phyloP scores from a whole-genome alignment of 1,140 invertebrate species.

The Mylabris phalerata region DNA sequence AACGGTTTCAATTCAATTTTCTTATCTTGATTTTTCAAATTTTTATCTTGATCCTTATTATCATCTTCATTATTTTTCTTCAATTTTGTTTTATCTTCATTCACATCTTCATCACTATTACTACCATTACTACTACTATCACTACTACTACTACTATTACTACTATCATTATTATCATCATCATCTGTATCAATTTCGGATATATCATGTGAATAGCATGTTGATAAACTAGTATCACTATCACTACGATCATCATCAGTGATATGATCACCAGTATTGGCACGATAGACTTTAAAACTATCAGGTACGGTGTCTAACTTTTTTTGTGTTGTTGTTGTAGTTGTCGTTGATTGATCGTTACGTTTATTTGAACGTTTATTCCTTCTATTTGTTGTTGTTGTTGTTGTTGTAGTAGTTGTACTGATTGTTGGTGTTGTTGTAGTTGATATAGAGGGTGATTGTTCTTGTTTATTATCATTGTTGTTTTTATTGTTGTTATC shows the following conservation, averaged over 20 bases:
- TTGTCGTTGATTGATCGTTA: slow-evolving; percentile 1
- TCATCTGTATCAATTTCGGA: slow-evolving; percentile 40
- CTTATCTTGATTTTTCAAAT: slow-evolving; percentile 9
- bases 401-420: background rate
- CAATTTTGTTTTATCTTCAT: background rate
- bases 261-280: slow-evolving; percentile 26
- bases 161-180: slow-evolving; percentile 22
- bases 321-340: slow-evolving; percentile 15
- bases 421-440: slow-evolving; percentile 4
- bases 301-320: slow-evolving; percentile 31
- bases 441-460: background rate
- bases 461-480: slow-evolving; percentile 32
- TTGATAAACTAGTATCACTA: slow-evolving; percentile 38
- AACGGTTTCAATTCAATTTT: slow-evolving; percentile 60
- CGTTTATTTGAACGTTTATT: slow-evolving; percentile 24
- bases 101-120: no score
- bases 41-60: slow-evolving; percentile 14
- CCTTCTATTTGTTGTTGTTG: slow-evolving; percentile 14
- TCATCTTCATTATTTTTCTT: background rate
- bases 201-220: slow-evolving; percentile 39
- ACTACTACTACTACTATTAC: no score
- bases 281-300: slow-evolving; percentile 38
- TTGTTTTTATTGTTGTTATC: slow-evolving; percentile 20
- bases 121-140: no score
- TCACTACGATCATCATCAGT: slow-evolving; percentile 39